phyloP scores from a whole-genome alignment of 2,113 vertebrate genomes.

The Asarcornis scutulata region DNA sequence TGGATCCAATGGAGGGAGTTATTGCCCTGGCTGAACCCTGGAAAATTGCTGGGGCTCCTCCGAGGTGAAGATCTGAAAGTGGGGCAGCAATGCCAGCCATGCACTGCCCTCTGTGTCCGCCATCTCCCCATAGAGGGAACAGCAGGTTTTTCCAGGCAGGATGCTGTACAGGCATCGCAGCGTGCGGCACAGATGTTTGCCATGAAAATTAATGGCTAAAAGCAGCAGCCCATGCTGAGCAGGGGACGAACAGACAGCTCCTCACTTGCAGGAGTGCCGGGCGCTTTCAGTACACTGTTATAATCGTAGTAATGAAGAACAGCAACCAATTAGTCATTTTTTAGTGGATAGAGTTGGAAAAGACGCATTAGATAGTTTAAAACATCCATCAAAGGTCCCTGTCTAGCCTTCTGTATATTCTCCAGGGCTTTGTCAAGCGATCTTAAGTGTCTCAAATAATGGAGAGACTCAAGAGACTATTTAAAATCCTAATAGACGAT shows the following conservation, averaged over 20 bases:
- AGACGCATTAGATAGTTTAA: conserved; percentile 41
- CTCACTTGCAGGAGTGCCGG: fast-evolving
- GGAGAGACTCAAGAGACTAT: conserved; percentile 21
- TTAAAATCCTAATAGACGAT: conserved; percentile 40
- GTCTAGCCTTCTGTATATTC: conserved; percentile 45
- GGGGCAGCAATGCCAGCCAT: background rate
- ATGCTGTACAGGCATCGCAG: background rate
- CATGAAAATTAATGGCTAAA: background rate
- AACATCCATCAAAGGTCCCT: conserved; percentile 49
- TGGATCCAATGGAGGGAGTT: background rate
- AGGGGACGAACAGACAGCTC: background rate
- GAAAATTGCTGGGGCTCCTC: background rate
- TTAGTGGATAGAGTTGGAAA: conserved; percentile 57
- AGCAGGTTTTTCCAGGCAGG: fast-evolving
- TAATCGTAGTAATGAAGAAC: conserved; percentile 17
- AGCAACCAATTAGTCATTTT: conserved; percentile 47
- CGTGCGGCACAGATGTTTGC: background rate
- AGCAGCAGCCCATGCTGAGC: background rate
- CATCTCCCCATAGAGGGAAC: fast-evolving
- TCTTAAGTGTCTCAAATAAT: conserved; percentile 62
- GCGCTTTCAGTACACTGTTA: background rate
- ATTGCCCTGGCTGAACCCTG: background rate
- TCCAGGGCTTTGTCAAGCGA: conserved; percentile 47
- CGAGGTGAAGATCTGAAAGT: fast-evolving
- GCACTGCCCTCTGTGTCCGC: fast-evolving